Percentiles rank a stretch among this genome's conserved stretches.
Conservation (phyloP, 2,888 invertebrate genomes). For the Ischnus inquisitorius region DNA sequence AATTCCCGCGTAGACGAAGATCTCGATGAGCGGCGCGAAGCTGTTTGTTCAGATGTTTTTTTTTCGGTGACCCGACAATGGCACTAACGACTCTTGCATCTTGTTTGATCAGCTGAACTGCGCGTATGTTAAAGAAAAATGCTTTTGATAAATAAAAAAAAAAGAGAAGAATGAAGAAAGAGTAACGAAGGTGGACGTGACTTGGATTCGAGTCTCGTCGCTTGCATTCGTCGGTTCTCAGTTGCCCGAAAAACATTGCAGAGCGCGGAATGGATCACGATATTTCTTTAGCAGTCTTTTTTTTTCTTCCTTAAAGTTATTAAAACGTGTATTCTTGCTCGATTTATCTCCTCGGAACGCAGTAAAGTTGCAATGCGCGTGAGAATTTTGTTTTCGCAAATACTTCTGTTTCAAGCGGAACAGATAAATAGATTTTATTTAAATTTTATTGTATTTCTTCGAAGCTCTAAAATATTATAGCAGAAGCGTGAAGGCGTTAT, state of each 20-base stretch:
- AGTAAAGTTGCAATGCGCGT: slow-evolving; percentile 9
- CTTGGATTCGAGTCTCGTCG: slow-evolving; percentile 53
- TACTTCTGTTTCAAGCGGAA: not conserved
- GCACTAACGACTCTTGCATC: slow-evolving; percentile 61
- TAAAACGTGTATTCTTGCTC: slow-evolving; percentile 2
- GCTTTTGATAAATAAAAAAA: slow-evolving; percentile 64
- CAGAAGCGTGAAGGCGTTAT: slow-evolving; percentile 12
- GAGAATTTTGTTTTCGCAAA: not conserved
- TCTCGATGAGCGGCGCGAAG: not conserved
- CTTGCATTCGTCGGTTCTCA: slow-evolving; percentile 5
- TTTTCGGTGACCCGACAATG: slow-evolving; percentile 65
- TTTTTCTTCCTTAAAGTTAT: not conserved
- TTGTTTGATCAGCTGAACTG: slow-evolving; percentile 74
- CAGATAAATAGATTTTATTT: not conserved
- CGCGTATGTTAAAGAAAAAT: slow-evolving; percentile 67
- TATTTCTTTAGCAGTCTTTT: not conserved
- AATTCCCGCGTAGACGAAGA: not conserved
- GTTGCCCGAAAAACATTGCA: slow-evolving; percentile 30
- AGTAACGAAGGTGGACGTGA: not conserved
- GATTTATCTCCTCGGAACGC: slow-evolving; percentile 6
- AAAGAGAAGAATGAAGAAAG: slow-evolving; percentile 3
- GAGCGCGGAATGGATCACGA: slow-evolving; percentile 12
- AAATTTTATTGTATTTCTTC: not conserved
- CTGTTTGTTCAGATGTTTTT: slow-evolving; percentile 77
- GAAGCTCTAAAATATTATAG: slow-evolving; percentile 38